Evolutionary conservation across 2,113 vertebrate genomes (phyloP).

Genomic region (Apus apus): DNA sequence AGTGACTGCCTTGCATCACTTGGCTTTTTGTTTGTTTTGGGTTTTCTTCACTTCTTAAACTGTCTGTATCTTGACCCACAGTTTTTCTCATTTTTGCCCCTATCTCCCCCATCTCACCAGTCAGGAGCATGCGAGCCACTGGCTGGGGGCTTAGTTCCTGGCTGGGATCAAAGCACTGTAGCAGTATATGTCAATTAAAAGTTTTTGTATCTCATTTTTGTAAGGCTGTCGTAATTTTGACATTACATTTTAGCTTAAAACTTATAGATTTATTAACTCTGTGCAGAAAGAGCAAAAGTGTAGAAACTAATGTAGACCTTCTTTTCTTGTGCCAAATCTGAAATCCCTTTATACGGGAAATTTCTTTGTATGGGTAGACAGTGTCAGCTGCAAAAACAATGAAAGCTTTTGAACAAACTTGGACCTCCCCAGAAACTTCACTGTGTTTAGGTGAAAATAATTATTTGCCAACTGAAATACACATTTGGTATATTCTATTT

Average conservation of each 20-base stretch:
- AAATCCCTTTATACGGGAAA: background rate
- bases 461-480: conserved; percentile 3
- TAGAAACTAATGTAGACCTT: background rate
- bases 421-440: background rate
- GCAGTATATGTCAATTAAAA: background rate
- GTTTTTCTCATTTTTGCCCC: background rate
- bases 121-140: background rate
- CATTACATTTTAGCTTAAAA: background rate
- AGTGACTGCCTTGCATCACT: background rate
- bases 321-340: conserved; percentile 29
- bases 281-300: background rate
- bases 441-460: background rate
- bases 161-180: background rate
- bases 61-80: background rate
- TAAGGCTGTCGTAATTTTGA: background rate
- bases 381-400: conserved; percentile 46
- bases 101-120: background rate
- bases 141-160: background rate
- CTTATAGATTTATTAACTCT: background rate
- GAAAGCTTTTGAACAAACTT: background rate
- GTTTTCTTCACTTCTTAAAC: background rate
- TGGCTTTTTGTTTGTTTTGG: background rate
- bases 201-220: background rate
- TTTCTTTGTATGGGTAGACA: background rate
- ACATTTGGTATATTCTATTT: background rate